Base-by-base conservation (phyloP, 2,113 vertebrate species). In the Xiphophorus couchianus region DNA sequence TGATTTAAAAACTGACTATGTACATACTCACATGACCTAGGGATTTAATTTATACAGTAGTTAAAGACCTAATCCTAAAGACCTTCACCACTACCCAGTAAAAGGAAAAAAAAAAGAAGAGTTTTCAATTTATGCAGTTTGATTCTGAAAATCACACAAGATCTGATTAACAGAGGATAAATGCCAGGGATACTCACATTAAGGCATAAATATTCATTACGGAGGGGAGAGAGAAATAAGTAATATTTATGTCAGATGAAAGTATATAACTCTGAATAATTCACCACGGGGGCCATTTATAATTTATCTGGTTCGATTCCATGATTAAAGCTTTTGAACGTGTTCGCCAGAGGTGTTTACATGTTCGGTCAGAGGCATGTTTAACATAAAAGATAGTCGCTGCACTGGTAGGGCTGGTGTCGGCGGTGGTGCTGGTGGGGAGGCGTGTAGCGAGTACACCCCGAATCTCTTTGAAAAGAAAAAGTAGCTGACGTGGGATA, bases 181-280 rank as follows among this genome's bases (percentile, higher is more conserved):
- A 92, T 91, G 88, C 84, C 88, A 92, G 64, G 87, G 89, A 89
- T 92, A 83, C 88, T 92, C 90, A 93, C 92, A 93, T 93, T 92
- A 91, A 89, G 82, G 84, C 89, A 91, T 94, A 86, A 93, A 94
- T 93, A 93, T 94, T 93, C 90, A 94, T 91, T 82, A 85, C 67
- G 58, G 80, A 86, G 82, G 85, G 62, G 62, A 63, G 29, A 9
- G 17, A 69, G 62, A 71, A 84, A 91, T 88, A 93, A 90, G 90
- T 90, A 78, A 92, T 92, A 94, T 94, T 92, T 92, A 92, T 93
- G 93, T 92, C 89, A 93, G 93, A 92, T 94, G 93, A 94, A 94
- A 92, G 92, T 93, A 92, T 91, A 91, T 93, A 90, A 91, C 68
- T 63, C 79, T 93, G 89, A 94, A 93, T 94, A 87, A 93, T 94